Evolutionary conservation across 1,140 invertebrate genomes (phyloP), one percentile per base, ranked within the genome.

Genomic region (Drosophila dunni): DNA sequence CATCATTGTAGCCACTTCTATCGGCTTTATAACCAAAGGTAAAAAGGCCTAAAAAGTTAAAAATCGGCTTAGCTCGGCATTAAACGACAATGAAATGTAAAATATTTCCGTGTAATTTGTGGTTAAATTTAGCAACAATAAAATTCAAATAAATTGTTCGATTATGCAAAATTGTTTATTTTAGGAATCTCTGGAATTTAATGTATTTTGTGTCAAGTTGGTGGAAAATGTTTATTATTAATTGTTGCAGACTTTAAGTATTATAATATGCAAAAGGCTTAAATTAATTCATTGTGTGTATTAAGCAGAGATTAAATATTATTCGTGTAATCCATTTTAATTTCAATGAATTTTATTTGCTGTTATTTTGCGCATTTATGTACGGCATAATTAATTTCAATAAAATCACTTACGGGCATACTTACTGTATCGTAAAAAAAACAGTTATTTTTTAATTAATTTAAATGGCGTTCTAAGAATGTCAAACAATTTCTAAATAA

Each of bases 81-180:
- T 73, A 68, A 53, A 61, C 53, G 48, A 44, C 56, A 67, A 72
- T 72, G 34, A 66, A 51, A 51, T 50, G 15, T 33, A 33, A 44
- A 61, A 67, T 67, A 45, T 60, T 73, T 67, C 70, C 70, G 54
- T 66, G 54, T 73, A 61, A 73, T 61, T 67, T 73, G 70, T 48
- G 54, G 70, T 54, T 60, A 33, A 54, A 42, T 33, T 46, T 42
- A 7, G 33, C 56, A 53, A 50, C 63, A 58, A 61, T 68, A 58
- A 61, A 68, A 54, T 17, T 38, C 48, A 53, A 29, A 51, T 60
- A 72, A 60, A 72, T 72, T 60, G 29, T 53, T 34, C 29, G 29
- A 53, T 34, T 53, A 13, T 34, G 50, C n/a, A 15, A 34, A 53
- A 53, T 34, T 53, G 29, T 13, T 34, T 24, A 53, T 36, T 53